Evolutionary conservation across 2,888 invertebrate genomes (phyloP), one percentile per base, ranked within the genome.

Genomic region (Athetis lepigone): DNA sequence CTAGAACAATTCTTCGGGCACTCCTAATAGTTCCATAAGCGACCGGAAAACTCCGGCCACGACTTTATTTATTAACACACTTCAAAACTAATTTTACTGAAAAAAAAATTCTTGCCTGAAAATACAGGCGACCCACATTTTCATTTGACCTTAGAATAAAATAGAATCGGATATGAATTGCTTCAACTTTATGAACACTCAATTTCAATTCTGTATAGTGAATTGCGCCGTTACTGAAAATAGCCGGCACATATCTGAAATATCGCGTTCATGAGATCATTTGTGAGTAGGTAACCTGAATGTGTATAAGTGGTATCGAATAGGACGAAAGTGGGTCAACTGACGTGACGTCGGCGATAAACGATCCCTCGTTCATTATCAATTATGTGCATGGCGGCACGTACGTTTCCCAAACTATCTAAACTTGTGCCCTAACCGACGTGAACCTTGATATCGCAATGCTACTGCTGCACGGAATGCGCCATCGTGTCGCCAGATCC

Each of bases 261-360:
- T 85, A 84, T 84, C 69, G 76, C 75, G 79, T 83, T 85, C 83
- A 82, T 87, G 87, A 88, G 88, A 88, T 85, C 87, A 88, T 88
- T 84, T 79, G 70, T 73, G 76, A 75, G 80, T 75, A 68, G 74
- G 66, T 71, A 37, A 64, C 74, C 69, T 66, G 62, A 71, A 79
- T 74, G 78, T 70, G 61, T 89, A 83, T 88, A 90, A 91, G 90
- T 91, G 88, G 88, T 90, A 92, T 92, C 90, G 92, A 90, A 91
- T 90, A 82, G 86, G 84, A 85, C 81, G 86, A 87, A 94, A 92
- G 89, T 94, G 82, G 94, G 94, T 94, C 94, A 93, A 89, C 88
- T 87, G 84, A 88, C 81, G 91, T 92, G 93, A 94, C 94, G 94
- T 88, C 86, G 88, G 87, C 92, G 93, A 94, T 93, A 93, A 93